Evolutionary conservation across 2,797 vertebrate species (phyloP).

Genomic region (Sternarchorhynchus goeldii): DNA sequence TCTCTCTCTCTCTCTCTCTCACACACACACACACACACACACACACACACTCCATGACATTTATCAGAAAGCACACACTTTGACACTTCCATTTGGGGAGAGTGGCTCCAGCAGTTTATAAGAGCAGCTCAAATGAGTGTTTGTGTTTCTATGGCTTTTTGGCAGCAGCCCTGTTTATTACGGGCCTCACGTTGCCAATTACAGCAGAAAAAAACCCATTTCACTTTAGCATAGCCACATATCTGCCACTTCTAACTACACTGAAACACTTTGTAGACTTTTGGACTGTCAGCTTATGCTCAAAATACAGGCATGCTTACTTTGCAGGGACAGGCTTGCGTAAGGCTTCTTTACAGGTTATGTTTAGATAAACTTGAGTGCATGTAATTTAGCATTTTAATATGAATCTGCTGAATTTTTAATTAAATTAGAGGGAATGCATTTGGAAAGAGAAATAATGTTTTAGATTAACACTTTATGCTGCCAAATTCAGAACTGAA

Average conservation of each 20-base stretch:
- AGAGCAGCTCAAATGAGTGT: slow-evolving; percentile 30
- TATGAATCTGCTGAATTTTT: background rate
- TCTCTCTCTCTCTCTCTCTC: background rate
- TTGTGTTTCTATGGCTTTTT: slow-evolving; percentile 25
- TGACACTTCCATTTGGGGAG: slow-evolving; percentile 39
- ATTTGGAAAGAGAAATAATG: too few species aligned
- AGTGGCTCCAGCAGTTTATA: slow-evolving; percentile 29
- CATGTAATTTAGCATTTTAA: background rate
- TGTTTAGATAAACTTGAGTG: background rate
- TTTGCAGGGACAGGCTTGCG: background rate
- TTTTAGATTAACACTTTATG: too few species aligned
- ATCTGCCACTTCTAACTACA: slow-evolving; percentile 8
- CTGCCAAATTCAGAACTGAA: too few species aligned
- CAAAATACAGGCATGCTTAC: background rate
- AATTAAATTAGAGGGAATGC: background rate
- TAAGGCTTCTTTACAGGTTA: background rate
- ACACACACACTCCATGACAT: slow-evolving; percentile 10
- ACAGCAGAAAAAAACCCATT: background rate
- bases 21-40: slow-evolving; percentile 1
- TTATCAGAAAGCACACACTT: slow-evolving; percentile 30
- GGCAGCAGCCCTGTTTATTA: slow-evolving; percentile 23
- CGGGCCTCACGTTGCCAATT: slow-evolving; percentile 19
- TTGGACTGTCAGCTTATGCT: background rate
- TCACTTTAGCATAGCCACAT: background rate
- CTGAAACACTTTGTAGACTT: slow-evolving; percentile 5